Base-by-base conservation (phyloP, 2,113 vertebrate species). In the Trogon surrucura region DNA sequence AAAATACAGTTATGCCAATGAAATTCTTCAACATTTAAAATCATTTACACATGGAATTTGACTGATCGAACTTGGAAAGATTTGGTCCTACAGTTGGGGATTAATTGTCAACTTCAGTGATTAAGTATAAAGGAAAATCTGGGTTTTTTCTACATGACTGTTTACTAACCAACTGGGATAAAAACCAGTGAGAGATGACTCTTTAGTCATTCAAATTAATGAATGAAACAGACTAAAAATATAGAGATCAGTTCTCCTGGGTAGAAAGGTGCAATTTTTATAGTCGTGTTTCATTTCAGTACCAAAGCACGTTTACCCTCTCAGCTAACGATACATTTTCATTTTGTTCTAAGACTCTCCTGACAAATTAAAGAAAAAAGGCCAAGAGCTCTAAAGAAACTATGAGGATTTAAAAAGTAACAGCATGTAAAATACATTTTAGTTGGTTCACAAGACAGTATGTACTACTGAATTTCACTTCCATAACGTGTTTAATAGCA, bases 131-230 rank as follows among this genome's bases (percentile, higher is more conserved):
- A 82, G 34, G 47, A 93, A 93, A 93, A 80, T 13, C 9, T 54
- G 7, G 9, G 10, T 22, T 72, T 45, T 87, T 94, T 66, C 47
- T 85, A 50, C 9, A 11, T 80, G 34, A 73, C 51, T 65, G 27
- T 78, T 85, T 74, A 94, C 41, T 74, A 88, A 83, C 58, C 60
- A 82, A 56, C 16, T 70, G 51, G 66, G 36, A 88, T 88, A 69
- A 91, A 82, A 85, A 38, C 0, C 19, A 58, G 41, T 34, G 34
- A 77, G 85, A 85, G 22, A 61, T 9, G 3, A 75, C 17, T 70
- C 79, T 69, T 77, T 30, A 77, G 30, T 88, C 65, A 82, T 77
- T 91, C 75, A 87, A 92, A 85, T 79, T 91, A 90, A 93, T 58
- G 66, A 94, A 71, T 45, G 18, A 80, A 91, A 84, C 30, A 54